These are phyloP conservation scores for Rhincodon typus DNA, from an alignment of 2,797 vertebrate genomes.

Conservation along the genomic window DNA sequence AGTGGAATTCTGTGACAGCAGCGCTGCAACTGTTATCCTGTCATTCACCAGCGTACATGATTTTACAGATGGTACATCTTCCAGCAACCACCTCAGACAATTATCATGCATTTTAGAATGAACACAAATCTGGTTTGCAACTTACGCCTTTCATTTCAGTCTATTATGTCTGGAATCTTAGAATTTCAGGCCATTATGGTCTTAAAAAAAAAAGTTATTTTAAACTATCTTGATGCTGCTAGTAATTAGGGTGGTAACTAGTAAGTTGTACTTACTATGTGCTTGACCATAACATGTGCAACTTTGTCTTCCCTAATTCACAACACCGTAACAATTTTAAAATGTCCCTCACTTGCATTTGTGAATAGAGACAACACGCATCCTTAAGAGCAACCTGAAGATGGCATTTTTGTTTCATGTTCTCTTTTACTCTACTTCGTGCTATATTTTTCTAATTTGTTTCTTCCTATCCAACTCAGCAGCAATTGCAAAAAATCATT, in stretches of 20 bases:
- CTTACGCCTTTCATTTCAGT: background rate
- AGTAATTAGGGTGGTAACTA: background rate
- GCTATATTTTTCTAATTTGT: background rate
- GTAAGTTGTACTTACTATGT: background rate
- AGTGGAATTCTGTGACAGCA: background rate
- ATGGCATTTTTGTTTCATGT: background rate
- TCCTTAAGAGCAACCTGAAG: background rate
- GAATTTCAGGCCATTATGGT: background rate
- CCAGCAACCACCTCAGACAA: background rate
- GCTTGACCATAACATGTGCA: background rate
- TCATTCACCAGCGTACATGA: background rate
- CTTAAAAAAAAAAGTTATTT: background rate
- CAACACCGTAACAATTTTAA: background rate
- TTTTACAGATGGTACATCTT: background rate
- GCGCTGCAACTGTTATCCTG: background rate
- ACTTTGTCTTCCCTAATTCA: background rate
- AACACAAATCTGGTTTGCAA: background rate
- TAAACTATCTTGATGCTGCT: no score
- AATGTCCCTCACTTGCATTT: background rate
- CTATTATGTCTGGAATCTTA: background rate
- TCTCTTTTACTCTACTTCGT: background rate
- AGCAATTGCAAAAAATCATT: background rate
- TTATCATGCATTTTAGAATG: background rate
- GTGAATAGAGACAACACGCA: background rate
- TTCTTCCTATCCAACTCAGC: background rate